Conservation (phyloP, 2,888 invertebrate species). For the Mactromeris polynyma region DNA sequence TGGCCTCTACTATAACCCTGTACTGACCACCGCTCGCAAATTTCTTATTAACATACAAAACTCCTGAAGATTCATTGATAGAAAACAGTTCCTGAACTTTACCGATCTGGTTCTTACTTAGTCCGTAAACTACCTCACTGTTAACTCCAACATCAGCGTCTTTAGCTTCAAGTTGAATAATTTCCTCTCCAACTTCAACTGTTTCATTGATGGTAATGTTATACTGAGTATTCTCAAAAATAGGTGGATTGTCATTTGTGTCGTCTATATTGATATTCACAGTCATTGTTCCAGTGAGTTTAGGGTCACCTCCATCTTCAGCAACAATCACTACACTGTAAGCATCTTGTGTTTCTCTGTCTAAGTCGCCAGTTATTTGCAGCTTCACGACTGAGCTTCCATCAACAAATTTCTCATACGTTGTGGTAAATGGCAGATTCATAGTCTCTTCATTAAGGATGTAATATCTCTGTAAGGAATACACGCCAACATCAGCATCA, state of each 20-base stretch:
- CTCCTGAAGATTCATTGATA: constrained; percentile 77
- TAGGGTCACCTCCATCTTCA: constrained; percentile 75
- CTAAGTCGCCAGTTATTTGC: constrained; percentile 71
- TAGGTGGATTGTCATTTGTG: constrained; percentile 77
- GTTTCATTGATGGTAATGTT: constrained; percentile 75
- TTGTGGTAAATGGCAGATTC: constrained; percentile 69
- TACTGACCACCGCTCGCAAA: constrained; percentile 74
- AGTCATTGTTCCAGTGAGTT: constrained; percentile 67
- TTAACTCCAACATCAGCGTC: constrained; percentile 95
- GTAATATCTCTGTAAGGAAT: constrained; percentile 73
- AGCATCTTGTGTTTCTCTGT: constrained; percentile 73
- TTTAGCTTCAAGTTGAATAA: constrained; percentile 91
- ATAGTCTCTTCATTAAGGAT: constrained; percentile 60
- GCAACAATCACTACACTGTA: constrained; percentile 76
- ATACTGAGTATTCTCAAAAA: constrained; percentile 68
- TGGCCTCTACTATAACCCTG: constrained; percentile 79
- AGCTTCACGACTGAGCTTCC: constrained; percentile 77
- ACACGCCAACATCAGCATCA: constrained; percentile 74
- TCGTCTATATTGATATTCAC: constrained; percentile 74
- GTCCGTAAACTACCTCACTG: constrained; percentile 88
- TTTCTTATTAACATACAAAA: constrained; percentile 72
- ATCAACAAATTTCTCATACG: constrained; percentile 69
- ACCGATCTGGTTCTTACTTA: constrained; percentile 75
- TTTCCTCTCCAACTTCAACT: constrained; percentile 59
- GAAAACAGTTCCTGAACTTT: constrained; percentile 74